Evolutionary conservation across 2,888 invertebrate genomes (phyloP), one percentile per base, ranked within the genome.

Genomic region (Athetis lepigone): DNA sequence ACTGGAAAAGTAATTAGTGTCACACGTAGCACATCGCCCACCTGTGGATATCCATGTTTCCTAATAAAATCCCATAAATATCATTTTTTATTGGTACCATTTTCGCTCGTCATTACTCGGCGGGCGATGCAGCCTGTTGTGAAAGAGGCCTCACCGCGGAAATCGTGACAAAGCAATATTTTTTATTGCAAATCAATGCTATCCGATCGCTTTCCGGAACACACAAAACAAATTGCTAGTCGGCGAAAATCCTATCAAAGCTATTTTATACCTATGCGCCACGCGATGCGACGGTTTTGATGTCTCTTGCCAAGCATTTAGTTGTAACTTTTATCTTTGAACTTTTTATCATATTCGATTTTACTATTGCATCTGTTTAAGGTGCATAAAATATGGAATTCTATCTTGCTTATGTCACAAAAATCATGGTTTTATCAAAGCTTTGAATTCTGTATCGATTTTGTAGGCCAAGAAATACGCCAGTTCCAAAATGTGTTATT

Each of bases 131-230:
- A 76, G 78, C 70, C 76, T 68, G 81, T 84, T 85, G 80, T 88
- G 84, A 88, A 88, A 88, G 85, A 88, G 84, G 77, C 80, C 78
- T 79, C 77, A 81, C 82, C 83, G 84, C 85, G 85, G 85, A 89
- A 88, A 90, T 84, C 88, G 88, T 92, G 90, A 92, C 90, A 86
- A 83, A 84, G 87, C 88, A 85, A 87, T 89, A 88, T 89, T 91
- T 90, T 91, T 91, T 90, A 89, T 90, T 88, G 84, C 88, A 88
- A 90, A 91, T 89, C 90, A 90, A 91, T 90, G 88, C 81, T 85
- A 86, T 87, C 84, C 85, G 84, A 88, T 85, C 86, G 85, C 79
- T 88, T 88, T 86, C 82, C 85, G 85, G 82, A 85, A 86, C 86
- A 88, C 81, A 88, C 85, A 85, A 89, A 89, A 88, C 88, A 88